These are phyloP conservation scores for Helicoverpa zea DNA, from an alignment of 1,140 invertebrate species.

Conservation along the genomic window DNA sequence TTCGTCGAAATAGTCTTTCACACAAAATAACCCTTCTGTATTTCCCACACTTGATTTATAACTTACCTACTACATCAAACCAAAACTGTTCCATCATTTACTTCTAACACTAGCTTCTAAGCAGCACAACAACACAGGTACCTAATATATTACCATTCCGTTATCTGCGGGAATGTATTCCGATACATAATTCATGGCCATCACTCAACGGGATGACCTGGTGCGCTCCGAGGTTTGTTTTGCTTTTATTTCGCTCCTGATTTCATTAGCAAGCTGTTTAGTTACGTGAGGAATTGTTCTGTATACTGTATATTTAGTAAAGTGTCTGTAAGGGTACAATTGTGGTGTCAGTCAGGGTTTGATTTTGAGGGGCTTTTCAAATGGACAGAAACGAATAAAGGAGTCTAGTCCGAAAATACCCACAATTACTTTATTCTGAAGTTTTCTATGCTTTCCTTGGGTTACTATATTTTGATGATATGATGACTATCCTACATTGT, in stretches of 20 bases:
- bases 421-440: no score
- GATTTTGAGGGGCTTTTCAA: neutral
- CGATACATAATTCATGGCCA: conserved; percentile 68
- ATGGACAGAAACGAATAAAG: no score
- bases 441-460: no score
- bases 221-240: conserved; percentile 13
- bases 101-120: neutral
- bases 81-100: neutral
- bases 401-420: no score
- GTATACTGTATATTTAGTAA: neutral
- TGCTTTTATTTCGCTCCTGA: conserved; percentile 34
- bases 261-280: conserved; percentile 22
- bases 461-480: no score
- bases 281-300: neutral
- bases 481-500: no score
- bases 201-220: conserved; percentile 62
- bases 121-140: conserved; percentile 2
- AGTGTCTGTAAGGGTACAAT: neutral
- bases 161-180: conserved; percentile 66
- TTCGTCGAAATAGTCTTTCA: no score
- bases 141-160: conserved; percentile 57
- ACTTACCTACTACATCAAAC: neutral
- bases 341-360: neutral
- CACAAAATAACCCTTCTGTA: no score
- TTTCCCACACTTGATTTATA: no score